Conservation (phyloP, 2,888 invertebrate genomes). For the Teleiodes luculella region DNA sequence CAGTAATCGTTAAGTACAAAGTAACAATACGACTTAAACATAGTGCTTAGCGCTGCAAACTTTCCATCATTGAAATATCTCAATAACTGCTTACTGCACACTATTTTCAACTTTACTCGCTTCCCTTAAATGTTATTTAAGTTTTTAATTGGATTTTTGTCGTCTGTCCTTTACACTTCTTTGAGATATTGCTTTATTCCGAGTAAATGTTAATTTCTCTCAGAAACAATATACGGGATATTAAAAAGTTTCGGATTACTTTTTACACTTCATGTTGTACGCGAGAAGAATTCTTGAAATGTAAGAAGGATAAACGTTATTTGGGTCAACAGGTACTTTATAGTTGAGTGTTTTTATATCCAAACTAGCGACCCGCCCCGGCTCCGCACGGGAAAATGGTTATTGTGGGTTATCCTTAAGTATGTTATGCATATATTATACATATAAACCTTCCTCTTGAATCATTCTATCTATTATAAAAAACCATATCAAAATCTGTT, state of each 20-base stretch:
- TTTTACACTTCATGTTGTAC: neutral
- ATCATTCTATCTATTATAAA: too few relatives aligned
- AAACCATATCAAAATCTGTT: too few relatives aligned
- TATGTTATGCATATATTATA: too few relatives aligned
- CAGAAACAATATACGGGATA: neutral
- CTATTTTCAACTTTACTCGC: slow-evolving; percentile 16
- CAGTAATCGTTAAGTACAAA: neutral
- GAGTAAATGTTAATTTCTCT: slow-evolving; percentile 18
- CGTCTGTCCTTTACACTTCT: slow-evolving; percentile 14
- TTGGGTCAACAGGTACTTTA: neutral
- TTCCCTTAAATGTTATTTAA: slow-evolving; percentile 19
- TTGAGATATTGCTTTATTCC: neutral
- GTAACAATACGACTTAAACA: neutral
- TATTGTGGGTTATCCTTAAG: too few relatives aligned
- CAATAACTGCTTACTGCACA: neutral
- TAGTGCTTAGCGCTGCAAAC: neutral
- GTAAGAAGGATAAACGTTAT: neutral
- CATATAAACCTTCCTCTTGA: too few relatives aligned
- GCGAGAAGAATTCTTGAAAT: neutral
- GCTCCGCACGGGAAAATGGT: too few relatives aligned
- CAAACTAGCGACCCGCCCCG: too few relatives aligned
- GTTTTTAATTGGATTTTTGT: slow-evolving; percentile 21
- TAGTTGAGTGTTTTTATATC: neutral
- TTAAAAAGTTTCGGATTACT: slow-evolving; percentile 4
- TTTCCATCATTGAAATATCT: slow-evolving; percentile 2